Evolutionary conservation across 1,140 invertebrate genomes (phyloP), one percentile per base, ranked within the genome.

Genomic region (Galendromus occidentalis): DNA sequence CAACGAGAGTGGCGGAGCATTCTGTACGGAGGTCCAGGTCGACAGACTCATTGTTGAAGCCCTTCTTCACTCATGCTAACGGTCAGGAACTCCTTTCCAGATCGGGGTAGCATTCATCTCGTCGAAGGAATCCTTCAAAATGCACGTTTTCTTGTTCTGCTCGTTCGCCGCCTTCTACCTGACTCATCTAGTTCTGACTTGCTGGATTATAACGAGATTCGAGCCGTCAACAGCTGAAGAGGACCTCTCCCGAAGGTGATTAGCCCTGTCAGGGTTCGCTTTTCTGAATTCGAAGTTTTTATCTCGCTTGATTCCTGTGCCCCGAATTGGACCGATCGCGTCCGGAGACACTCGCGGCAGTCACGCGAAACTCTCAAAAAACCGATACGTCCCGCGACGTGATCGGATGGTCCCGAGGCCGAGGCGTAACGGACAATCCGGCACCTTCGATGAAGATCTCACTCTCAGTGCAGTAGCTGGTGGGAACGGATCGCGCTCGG

Each of bases 61-160:
- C 18, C 17, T 17, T 5, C 28, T 28, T 47, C 4, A 5, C 28
- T 5, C 4, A 6, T 28, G 45, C 18, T 14, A 47, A 5, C 17
- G 17, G 17, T 7, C 45, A 17, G 7, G 45, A 6, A 7, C 14
- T 47, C 18, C 45, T 22, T 47, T 59, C 33, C 22, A 59, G 51
- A 59, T 59, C 20, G 51, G 51, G 14, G 51, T 59, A 59, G 51
- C 51, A 14, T 59, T 59, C 22, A 59, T 59, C 22, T 59, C 51
- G 2, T 59, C 51, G 51, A 59, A 59, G 51, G 51, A 59, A 33
- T 59, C 51, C 25, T 59, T 59, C 33, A 25, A 33, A 59, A 59
- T 59, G 51, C 51, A 59, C 22, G 51, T 59, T 14, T 33, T 59
- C 9, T 22, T 59, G 2, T 59, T 59, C 22, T 59, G 51, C 25